Base-by-base conservation (phyloP, 2,888 invertebrate genomes). In the Cryptus armator region DNA sequence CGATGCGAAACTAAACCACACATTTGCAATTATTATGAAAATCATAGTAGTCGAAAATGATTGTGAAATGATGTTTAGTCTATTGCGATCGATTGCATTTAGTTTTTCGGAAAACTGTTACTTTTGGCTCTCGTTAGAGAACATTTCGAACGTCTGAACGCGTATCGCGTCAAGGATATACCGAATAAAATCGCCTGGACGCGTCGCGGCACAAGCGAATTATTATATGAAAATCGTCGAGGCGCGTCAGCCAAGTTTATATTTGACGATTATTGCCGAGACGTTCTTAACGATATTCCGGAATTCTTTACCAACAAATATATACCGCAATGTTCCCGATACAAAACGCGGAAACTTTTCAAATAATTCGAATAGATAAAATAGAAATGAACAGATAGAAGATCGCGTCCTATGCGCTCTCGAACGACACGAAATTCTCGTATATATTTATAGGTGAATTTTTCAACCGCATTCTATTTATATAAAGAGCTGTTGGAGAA, bases 261-360 rank as follows among this genome's bases (percentile, higher is more conserved):
- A 90, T 90, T 89, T 88, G 87, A 87, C 88, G 88, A 89, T 89
- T 88, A 88, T 89, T 88, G 86, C 89, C 83, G 78, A 83, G 83
- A 78, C 82, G 87, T 85, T 87, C 82, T 68, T 84, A 75, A 83
- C 82, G 74, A 76, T 83, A 86, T 32, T 62, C 29, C 14, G 10
- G 9, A 62, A 37, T 37, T 37, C 32, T 32, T 32, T 62, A 6
- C n/a, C 14, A 62, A 62, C 48, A 32, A 32, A 14, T 62, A 14
- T 24, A 48, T 14, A 64, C 48, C 44, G 29, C 56, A 51, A 24
- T 5, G 19, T 4, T 56, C 10, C 51, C 12, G 12, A 19, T 3
- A 19, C 5, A 10, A 19, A 56, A 1, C 9, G 10, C 19, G 4
- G 4, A 56, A 56, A 24, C 19, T 24, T 56, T 24, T 10, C 3